Evolutionary conservation across 2,888 invertebrate species (phyloP), one percentile per base, ranked within the genome.

Genomic region (Parnassius glacialis): DNA sequence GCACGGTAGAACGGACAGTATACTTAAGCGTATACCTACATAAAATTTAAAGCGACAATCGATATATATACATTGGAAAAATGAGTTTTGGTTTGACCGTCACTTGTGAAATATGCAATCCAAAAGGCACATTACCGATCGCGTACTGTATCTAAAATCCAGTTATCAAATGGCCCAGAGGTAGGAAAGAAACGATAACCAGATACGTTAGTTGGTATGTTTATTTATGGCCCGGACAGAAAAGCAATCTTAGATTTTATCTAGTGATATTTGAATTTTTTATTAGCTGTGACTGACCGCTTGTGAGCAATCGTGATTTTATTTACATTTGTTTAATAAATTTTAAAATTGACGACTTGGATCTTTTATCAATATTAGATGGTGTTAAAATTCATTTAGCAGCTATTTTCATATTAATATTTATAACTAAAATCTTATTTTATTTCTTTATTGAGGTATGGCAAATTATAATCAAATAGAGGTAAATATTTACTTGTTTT

Each of bases 241-340:
- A 62, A 52, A 65, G 56, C 64, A 65, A 68, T 70, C 68, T 68
- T 16, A 62, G 70, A 70, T 70, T 25, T 62, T 66, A 70, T 70
- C 70, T 42, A 13, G 16, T 45, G 51, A 57, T 62, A 59, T 65
- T 62, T 67, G 59, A 59, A 62, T 61, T 60, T 60, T 61, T 56
- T 53, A 44, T 42, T 52, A 57, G 62, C 62, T 52, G 59, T 64
- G 52, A 61, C 50, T 13, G 57, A 62, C 52, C 59, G 64, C 61
- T 68, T 62, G 57, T 61, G 59, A 61, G 56, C 47, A 52, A 48
- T 60, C 43, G 50, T 45, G 57, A 62, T 65, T 64, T 61, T 61
- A 67, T 60, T 66, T 66, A 66, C 67, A 66, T 66, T 64, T 54
- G 65, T 60, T 66, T 63, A 25, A 59, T 52, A 59, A 47, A 52